These are phyloP conservation scores for Sarcophaga peregrina DNA, from an alignment of 1,140 invertebrate genomes.

Conservation along the genomic window DNA sequence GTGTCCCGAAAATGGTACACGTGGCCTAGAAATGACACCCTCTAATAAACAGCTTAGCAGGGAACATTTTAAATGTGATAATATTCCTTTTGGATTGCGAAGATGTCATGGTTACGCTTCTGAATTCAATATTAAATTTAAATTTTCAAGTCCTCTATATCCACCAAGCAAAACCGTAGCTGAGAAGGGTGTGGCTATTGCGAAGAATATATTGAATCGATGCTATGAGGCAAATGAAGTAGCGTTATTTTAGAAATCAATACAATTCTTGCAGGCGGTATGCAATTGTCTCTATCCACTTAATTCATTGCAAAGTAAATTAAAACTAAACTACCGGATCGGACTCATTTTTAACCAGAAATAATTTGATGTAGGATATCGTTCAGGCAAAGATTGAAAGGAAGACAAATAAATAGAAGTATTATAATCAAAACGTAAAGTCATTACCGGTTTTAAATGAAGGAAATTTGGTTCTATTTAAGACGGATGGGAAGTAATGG, in stretches of 20 bases:
- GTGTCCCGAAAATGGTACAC: too few relatives aligned
- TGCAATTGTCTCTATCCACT: slow-evolving; percentile 26
- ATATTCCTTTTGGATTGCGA: slow-evolving; percentile 20
- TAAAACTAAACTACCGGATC: slow-evolving; percentile 28
- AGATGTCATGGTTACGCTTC: slow-evolving; percentile 10
- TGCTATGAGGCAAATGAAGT: slow-evolving; percentile 37
- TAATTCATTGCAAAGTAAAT: slow-evolving; percentile 38
- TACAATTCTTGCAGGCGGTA: slow-evolving; percentile 6
- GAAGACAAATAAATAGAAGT: background rate
- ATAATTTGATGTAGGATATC: background rate
- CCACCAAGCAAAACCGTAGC: slow-evolving; percentile 41
- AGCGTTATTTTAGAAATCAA: slow-evolving; percentile 41
- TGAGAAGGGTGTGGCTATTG: slow-evolving; percentile 45
- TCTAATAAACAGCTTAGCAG: too few relatives aligned
- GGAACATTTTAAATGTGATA: too few relatives aligned
- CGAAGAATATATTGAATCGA: slow-evolving; percentile 42
- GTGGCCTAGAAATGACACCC: too few relatives aligned
- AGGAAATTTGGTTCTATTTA: background rate
- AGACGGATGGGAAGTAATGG: background rate
- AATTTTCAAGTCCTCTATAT: slow-evolving; percentile 43
- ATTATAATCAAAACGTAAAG: background rate
- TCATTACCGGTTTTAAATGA: background rate
- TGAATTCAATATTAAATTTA: slow-evolving; percentile 25
- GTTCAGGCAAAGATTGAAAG: background rate
- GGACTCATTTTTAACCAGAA: background rate